A percentile compares a stretch with the other conserved stretches of the same genome.
Evolutionary conservation across 1,140 invertebrate genomes (phyloP).

Genomic region (Odontomachus brunneus): DNA sequence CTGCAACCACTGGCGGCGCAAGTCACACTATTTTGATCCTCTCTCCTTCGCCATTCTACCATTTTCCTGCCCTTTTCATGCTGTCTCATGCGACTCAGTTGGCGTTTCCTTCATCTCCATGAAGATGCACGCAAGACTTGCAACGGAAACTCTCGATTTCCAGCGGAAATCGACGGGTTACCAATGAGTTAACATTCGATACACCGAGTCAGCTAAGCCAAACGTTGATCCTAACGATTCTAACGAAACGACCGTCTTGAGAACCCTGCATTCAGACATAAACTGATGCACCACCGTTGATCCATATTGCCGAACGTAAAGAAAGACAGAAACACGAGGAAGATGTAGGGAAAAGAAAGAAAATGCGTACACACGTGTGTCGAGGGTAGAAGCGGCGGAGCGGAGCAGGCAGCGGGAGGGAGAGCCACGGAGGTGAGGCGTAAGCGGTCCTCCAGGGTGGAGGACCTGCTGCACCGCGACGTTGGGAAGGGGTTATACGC

Average conservation of each 20-base stretch:
- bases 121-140: too few relatives aligned
- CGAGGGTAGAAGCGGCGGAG: slow-evolving; percentile 40
- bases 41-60: not conserved
- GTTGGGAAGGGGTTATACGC: slow-evolving; percentile 79
- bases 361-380: slow-evolving; percentile 30
- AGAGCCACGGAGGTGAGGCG: not conserved
- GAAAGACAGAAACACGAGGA: not conserved
- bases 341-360: not conserved
- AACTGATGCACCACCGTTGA: not conserved
- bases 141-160: too few relatives aligned
- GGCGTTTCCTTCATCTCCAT: too few relatives aligned
- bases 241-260: too few relatives aligned
- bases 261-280: too few relatives aligned
- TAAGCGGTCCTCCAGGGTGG: slow-evolving; percentile 14
- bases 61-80: not conserved
- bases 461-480: slow-evolving; percentile 35
- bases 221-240: too few relatives aligned
- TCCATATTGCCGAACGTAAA: not conserved
- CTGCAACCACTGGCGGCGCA: not conserved
- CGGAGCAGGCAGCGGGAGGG: slow-evolving; percentile 6
- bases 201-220: too few relatives aligned
- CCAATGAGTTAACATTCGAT: too few relatives aligned
- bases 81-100: not conserved
- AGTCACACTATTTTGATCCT: not conserved
- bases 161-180: too few relatives aligned